These are phyloP conservation scores for Alectura lathami DNA, from an alignment of 2,113 vertebrate species.

Conservation along the genomic window DNA sequence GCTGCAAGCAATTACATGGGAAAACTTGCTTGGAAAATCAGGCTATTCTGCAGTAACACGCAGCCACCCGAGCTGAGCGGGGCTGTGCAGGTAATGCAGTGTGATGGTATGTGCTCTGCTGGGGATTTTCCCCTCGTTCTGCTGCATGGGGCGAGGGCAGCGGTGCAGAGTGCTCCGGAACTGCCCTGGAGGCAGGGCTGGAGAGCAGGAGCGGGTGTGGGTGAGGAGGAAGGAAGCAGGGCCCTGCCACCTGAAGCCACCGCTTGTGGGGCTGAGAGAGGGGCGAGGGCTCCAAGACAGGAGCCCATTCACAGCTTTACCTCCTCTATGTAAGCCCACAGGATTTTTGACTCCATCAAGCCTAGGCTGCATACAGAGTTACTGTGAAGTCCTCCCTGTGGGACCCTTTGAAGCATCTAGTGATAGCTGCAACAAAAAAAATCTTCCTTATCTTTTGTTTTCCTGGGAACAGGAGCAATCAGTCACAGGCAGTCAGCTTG, in stretches of 20 bases:
- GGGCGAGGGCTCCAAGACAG: neutral
- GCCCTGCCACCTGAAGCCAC: rapidly evolving
- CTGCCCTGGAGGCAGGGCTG: neutral
- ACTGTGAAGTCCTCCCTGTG: neutral
- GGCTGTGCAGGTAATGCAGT: neutral
- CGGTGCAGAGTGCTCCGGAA: neutral
- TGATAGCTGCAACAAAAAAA: neutral
- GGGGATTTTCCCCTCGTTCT: neutral
- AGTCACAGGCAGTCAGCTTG: neutral
- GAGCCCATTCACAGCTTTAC: neutral
- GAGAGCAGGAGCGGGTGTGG: rapidly evolving
- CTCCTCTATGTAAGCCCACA: neutral
- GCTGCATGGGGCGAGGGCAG: neutral
- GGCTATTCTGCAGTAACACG: neutral
- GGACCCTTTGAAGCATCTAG: neutral
- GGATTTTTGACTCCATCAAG: neutral
- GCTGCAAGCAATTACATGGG: neutral
- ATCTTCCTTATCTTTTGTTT: neutral
- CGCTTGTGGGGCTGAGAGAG: neutral
- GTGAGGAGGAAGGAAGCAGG: rapidly evolving
- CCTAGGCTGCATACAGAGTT: neutral
- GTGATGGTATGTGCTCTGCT: neutral
- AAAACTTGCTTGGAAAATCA: constrained; percentile 22
- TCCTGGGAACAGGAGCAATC: neutral
- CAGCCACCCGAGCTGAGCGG: rapidly evolving